Conservation (phyloP, 1,140 invertebrate species). For the Drosophila nikananu region DNA sequence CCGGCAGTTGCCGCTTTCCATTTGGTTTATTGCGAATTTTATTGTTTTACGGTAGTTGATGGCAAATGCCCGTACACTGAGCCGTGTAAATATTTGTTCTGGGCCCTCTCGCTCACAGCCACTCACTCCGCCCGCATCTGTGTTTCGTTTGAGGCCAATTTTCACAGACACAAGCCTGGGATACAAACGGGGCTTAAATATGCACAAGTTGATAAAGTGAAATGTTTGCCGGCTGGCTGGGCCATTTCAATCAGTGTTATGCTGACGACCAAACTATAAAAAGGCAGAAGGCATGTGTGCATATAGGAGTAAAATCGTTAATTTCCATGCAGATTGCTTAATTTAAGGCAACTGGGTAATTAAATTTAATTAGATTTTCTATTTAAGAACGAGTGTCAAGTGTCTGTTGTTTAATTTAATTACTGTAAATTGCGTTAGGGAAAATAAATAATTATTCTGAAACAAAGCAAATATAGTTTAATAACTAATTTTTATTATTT, state of each 20-base stretch:
- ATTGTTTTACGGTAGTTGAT: constrained; percentile 80
- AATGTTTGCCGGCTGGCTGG: constrained; percentile 61
- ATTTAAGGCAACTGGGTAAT: not conserved
- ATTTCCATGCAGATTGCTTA: constrained; percentile 16
- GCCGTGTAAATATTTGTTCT: constrained; percentile 71
- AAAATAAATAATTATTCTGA: not conserved
- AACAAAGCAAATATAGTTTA: not conserved
- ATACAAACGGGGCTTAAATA: constrained; percentile 51
- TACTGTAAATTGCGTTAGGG: not conserved
- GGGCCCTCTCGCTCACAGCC: constrained; percentile 12
- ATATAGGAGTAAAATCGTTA: not conserved
- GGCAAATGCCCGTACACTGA: constrained; percentile 59
- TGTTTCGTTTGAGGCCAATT: constrained; percentile 32
- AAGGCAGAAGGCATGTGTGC: constrained; percentile 5
- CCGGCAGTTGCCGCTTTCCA: constrained; percentile 70
- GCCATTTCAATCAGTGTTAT: constrained; percentile 67
- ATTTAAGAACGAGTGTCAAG: not conserved
- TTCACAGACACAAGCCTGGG: constrained; percentile 14
- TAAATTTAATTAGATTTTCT: not conserved
- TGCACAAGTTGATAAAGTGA: constrained; percentile 65
- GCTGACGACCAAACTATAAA: constrained; percentile 47
- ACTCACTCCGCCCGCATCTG: constrained; percentile 1
- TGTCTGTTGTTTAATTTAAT: not conserved
- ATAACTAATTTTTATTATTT: not conserved
- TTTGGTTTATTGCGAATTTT: constrained; percentile 82